Evolutionary conservation across 1,140 invertebrate species (phyloP), one percentile per base, ranked within the genome.

Genomic region (Samia ricini): DNA sequence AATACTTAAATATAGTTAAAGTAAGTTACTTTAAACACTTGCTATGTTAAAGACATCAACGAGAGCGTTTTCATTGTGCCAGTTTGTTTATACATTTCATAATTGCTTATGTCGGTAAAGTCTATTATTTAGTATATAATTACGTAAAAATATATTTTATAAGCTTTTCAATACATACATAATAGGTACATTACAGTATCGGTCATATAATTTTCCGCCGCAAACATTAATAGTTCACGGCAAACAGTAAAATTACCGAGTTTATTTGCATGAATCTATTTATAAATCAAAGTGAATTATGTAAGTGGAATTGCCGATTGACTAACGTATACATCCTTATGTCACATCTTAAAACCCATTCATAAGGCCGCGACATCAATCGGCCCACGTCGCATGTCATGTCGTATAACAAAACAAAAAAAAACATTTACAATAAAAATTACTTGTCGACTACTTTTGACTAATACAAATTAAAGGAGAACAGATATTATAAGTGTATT

Each of bases 281-380:
- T 42, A 42, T 42, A 42, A 42, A 42, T 42, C 33, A 42, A 42
- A 1, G 33, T 42, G 33, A 42, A 42, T 84, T 82, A 77, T 79
- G 76, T 79, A 82, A 84, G 72, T 56, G 78, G 81, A 70, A 82
- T 73, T 84, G 75, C 78, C 81, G 65, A 69, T 64, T 77, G 63
- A 72, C 52, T 77, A 78, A 77, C 61, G 29, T 33, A 57, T 33
- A 61, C 18, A 22, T 36, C 10, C 61, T 68, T 77, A 72, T 73
- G 64, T 71, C 71, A 75, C 57, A 42, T 66, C 61, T 66, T 61
- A 68, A 74, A 71, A 73, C 66, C 72, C 75, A 77, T 80, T 79
- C 72, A 77, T 81, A 66, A 72, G 57, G 50, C 61, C 19, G 62
- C 67, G 33, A 10, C 33, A 42, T 42, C 57, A 64, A 70, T 15